A percentile compares a stretch with the other conserved stretches of the same genome.
phyloP scores from a whole-genome alignment of 2,797 vertebrate species.

The Hybognathus amarus region DNA sequence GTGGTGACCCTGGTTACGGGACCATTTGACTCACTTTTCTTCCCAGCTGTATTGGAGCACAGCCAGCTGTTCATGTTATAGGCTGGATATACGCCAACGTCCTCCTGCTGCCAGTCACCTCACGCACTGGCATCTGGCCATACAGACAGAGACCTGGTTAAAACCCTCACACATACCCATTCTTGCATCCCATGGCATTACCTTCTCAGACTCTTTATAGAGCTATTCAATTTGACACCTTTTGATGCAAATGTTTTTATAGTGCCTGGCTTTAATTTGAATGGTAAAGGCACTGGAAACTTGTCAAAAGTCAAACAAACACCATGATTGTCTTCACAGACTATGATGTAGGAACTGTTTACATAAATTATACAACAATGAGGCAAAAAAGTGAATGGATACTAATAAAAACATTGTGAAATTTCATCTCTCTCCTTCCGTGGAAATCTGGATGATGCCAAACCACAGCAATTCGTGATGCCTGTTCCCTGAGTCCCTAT shows the following conservation, averaged over 20 bases:
- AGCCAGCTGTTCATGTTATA: constrained; percentile 77
- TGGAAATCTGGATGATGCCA: constrained; percentile 36
- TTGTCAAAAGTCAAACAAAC: constrained; percentile 12
- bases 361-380: constrained; percentile 26
- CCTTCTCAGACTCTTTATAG: not conserved
- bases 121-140: constrained; percentile 52
- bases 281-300: not conserved
- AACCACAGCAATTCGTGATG: constrained; percentile 44
- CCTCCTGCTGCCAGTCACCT: constrained; percentile 60
- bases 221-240: not conserved
- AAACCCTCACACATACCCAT: not conserved
- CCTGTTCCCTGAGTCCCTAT: constrained; percentile 23
- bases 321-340: constrained; percentile 30
- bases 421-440: constrained; percentile 13
- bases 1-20: constrained; percentile 69
- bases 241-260: constrained; percentile 2
- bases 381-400: constrained; percentile 20
- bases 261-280: not conserved
- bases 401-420: constrained; percentile 37
- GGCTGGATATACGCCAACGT: constrained; percentile 70
- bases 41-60: constrained; percentile 74
- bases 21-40: constrained; percentile 72
- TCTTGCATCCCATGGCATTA: not conserved
- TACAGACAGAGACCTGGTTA: constrained; percentile 17
- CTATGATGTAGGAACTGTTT: constrained; percentile 15